Evolutionary conservation across 2,113 vertebrate genomes (phyloP).

Genomic region (Platycercus adscitus): DNA sequence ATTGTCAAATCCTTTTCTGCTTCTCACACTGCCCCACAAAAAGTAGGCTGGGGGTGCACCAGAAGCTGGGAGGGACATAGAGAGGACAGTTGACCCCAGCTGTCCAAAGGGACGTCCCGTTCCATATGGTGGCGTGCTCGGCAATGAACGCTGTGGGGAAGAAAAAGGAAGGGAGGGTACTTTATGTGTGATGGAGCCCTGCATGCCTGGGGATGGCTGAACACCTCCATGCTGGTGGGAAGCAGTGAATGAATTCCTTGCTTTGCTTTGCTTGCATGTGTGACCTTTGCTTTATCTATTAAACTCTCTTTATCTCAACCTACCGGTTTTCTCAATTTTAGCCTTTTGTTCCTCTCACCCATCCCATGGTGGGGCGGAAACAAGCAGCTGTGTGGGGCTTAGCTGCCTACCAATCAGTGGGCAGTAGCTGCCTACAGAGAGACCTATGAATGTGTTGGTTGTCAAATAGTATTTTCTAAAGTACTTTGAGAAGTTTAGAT

Average conservation of each 20-base stretch:
- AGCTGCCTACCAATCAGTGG: not conserved
- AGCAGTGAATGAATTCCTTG: not conserved
- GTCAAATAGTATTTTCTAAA: not conserved
- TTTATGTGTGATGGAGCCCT: not conserved
- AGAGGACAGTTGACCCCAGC: not conserved
- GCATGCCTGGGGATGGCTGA: not conserved
- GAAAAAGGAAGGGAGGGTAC: not conserved
- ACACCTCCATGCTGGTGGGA: not conserved
- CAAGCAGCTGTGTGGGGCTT: not conserved
- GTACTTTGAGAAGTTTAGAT: not conserved
- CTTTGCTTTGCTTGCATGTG: rapidly evolving
- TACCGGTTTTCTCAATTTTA: not conserved
- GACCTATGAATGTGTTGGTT: rapidly evolving
- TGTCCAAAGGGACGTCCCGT: not conserved
- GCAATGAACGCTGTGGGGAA: not conserved
- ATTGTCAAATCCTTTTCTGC: not conserved
- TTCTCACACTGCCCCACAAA: not conserved
- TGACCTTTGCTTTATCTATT: not conserved
- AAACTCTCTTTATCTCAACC: not conserved
- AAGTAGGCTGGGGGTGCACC: not conserved
- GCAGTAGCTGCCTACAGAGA: not conserved
- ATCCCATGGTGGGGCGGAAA: not conserved
- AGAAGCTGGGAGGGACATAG: not conserved
- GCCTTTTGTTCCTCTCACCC: rapidly evolving
- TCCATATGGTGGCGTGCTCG: not conserved